Percentiles rank a stretch among this genome's conserved stretches.
phyloP scores from a whole-genome alignment of 2,797 vertebrate species.

The Pantherophis vulpinus region DNA sequence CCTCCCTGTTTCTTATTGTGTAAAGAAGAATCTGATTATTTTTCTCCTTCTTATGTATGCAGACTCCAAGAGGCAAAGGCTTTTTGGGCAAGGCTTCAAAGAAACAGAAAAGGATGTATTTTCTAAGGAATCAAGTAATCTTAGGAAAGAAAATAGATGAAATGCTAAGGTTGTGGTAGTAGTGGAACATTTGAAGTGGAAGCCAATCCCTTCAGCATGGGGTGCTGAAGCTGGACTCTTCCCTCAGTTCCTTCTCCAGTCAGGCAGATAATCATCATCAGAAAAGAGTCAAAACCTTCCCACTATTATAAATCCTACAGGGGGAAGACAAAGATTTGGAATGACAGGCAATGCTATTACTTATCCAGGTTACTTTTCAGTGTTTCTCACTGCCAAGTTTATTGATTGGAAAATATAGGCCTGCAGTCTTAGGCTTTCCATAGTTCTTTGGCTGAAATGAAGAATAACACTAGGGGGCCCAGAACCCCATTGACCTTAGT shows the following conservation, averaged over 20 bases:
- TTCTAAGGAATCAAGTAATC: background rate
- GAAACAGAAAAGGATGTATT: background rate
- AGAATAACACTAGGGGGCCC: background rate
- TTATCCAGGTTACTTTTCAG: background rate
- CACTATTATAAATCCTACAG: background rate
- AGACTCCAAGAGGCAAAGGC: background rate
- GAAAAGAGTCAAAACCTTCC: background rate
- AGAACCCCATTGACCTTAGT: background rate
- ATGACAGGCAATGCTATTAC: background rate
- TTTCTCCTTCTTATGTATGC: background rate
- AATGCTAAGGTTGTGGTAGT: background rate
- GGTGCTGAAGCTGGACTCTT: background rate
- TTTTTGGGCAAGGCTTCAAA: background rate
- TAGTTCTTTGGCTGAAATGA: background rate
- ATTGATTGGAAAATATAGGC: background rate
- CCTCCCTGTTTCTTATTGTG: background rate
- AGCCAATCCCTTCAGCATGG: background rate
- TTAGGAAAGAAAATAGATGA: background rate
- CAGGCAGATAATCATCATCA: background rate
- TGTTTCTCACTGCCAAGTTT: background rate
- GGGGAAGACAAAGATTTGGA: background rate
- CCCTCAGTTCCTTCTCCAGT: background rate
- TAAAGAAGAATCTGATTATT: background rate
- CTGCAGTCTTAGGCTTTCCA: background rate
- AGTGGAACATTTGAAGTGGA: background rate